These are phyloP conservation scores for Rhopalosiphum maidis DNA, from an alignment of 1,140 invertebrate species.

Conservation along the genomic window DNA sequence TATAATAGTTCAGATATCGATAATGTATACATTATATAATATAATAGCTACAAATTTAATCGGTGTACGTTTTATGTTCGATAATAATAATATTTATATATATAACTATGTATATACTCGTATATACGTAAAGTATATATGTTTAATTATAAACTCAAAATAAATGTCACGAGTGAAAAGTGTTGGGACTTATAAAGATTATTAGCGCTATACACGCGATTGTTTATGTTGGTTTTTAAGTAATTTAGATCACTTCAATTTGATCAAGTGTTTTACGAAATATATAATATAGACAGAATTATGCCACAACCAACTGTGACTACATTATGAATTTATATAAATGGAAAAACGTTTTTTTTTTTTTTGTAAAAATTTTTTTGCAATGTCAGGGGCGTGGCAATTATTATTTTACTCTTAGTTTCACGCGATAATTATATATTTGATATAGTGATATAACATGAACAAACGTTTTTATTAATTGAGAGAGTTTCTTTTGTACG, in stretches of 20 bases:
- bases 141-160: not conserved
- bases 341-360: not conserved
- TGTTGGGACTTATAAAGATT: not conserved
- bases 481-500: slow-evolving; percentile 18
- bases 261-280: not conserved
- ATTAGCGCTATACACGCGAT: not conserved
- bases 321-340: not conserved
- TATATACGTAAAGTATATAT: too few species aligned
- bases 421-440: not conserved
- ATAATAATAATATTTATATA: too few species aligned
- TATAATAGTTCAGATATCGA: not conserved
- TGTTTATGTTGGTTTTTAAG: not conserved
- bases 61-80: too few species aligned
- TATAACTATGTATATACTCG: too few species aligned
- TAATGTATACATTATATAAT: not conserved
- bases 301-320: not conserved
- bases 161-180: not conserved
- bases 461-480: not conserved
- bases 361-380: not conserved
- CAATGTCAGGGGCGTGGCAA: slow-evolving; percentile 18
- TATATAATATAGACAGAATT: not conserved
- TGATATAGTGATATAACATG: not conserved
- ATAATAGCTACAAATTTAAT: not conserved
- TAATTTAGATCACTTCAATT: not conserved
- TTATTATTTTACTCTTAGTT: slow-evolving; percentile 36